Evolutionary conservation across 2,888 invertebrate species (phyloP).

Genomic region (Conops quadrifasciatus): DNA sequence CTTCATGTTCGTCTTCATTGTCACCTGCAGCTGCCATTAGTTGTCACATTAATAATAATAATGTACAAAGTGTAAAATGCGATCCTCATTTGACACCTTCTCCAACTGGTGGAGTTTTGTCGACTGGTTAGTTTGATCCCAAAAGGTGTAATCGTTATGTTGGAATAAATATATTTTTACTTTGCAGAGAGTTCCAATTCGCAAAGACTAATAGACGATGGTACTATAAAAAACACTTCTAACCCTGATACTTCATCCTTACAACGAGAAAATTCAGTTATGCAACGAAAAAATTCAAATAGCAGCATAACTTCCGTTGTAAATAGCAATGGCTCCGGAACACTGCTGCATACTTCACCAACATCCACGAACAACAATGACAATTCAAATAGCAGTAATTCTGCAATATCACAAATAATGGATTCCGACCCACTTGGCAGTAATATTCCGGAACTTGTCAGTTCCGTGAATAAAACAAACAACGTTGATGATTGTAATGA

Average conservation of each 20-base stretch:
- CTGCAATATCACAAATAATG: conserved; percentile 43
- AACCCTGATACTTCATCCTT: conserved; percentile 7
- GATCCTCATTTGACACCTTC: conserved; percentile 34
- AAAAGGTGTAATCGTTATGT: no score
- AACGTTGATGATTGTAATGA: conserved; percentile 49
- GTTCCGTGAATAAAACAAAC: conserved; percentile 25
- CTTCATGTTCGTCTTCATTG: conserved; percentile 21
- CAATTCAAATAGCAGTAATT: conserved; percentile 46
- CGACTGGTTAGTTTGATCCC: conserved; percentile 9
- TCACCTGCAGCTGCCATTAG: conserved; percentile 5
- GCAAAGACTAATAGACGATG: conserved; percentile 18
- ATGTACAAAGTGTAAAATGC: conserved; percentile 37
- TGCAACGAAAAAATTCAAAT: conserved; percentile 39
- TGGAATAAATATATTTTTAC: neutral
- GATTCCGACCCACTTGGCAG: conserved; percentile 45
- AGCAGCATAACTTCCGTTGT: conserved; percentile 26
- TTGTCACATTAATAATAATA: conserved; percentile 22
- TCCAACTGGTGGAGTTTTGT: conserved; percentile 18
- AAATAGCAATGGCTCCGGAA: conserved; percentile 11
- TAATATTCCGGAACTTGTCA: conserved; percentile 9
- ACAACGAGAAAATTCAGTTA: conserved; percentile 18
- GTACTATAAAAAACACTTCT: conserved; percentile 18
- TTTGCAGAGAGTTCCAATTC: conserved; percentile 22
- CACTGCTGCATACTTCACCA: conserved; percentile 26
- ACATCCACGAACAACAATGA: conserved; percentile 45